Base-by-base conservation (phyloP, 2,888 invertebrate species). In the Hartigia nigra region DNA sequence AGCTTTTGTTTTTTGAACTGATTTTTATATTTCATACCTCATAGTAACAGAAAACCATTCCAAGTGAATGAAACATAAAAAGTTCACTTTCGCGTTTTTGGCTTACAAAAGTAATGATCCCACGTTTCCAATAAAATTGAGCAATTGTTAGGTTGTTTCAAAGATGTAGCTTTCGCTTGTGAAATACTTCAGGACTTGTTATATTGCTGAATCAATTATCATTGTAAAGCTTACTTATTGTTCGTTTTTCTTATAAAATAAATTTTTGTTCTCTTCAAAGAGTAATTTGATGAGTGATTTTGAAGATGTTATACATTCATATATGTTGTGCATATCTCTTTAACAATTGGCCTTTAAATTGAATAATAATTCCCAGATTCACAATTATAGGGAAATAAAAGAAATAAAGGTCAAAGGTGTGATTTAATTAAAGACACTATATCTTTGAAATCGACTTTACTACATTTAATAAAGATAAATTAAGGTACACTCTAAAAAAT, bases 1-100 rank as follows among this genome's bases (percentile, higher is more conserved):
- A 76, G 36, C 72, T 32, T 31, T 72, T 31, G 31, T 76, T 79
- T 79, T 31, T 79, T 12, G 55, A 32, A 74, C 74, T 79, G 78
- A 79, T 79, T 9, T 72, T 72, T 72, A 72, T 55, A 72, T 55
- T 55, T 55, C 23, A 23, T 55, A 23, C 9, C 23, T 55, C 5
- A 5, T 55, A 23, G 9, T 55, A 55, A 55, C 39, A 55, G 39
- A 55, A 23, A 23, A 5, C 23, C 39, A 55, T 23, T 55, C 39
- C 23, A 5, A 23, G 39, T 55, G 39, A 55, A 55, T 55, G 39
- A 23, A 55, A 23, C 39, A 39, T 14, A 5, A 55, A 55, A 23
- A 23, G 39, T 55, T 55, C 39, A 55, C 39, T 0, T 55, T 14
- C 39, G 39, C 23, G 23, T 23, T 55, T 55, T 2, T 55, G 39